Percentiles rank a stretch among this genome's conserved stretches.
Conservation (phyloP, 2,797 vertebrate species). For the Monodelphis domestica region DNA sequence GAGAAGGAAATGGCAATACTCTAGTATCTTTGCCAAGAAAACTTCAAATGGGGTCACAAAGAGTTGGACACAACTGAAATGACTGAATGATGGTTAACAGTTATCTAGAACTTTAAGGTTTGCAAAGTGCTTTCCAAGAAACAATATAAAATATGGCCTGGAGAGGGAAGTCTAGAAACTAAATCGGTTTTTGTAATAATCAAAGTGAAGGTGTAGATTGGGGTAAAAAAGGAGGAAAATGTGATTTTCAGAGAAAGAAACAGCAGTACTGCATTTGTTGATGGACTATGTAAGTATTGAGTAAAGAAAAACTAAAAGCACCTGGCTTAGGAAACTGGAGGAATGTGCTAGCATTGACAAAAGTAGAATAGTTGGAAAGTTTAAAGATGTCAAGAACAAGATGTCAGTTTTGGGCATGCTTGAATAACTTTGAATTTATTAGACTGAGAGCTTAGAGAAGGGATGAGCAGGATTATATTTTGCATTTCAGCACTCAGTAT, state of each 20-base stretch:
- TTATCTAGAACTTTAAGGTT: neutral
- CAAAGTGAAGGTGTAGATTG: neutral
- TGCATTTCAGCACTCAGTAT: neutral
- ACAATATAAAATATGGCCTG: neutral
- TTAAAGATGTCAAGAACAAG: neutral
- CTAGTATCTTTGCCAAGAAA: neutral
- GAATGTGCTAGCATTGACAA: conserved; percentile 10
- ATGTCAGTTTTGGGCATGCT: conserved; percentile 15
- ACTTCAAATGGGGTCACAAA: neutral
- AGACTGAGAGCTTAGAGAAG: neutral
- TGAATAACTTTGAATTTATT: neutral
- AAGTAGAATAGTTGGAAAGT: conserved; percentile 14
- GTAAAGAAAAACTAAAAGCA: conserved; percentile 18
- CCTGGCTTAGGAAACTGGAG: conserved; percentile 24
- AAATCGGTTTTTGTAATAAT: neutral
- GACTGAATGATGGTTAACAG: neutral
- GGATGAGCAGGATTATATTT: neutral
- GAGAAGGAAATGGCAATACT: neutral
- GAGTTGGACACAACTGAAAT: neutral
- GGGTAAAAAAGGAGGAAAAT: neutral
- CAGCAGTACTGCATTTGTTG: conserved; percentile 21
- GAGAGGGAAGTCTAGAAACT: neutral
- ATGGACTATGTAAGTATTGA: neutral
- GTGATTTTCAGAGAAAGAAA: conserved; percentile 2
- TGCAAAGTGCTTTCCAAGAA: neutral